Conservation (phyloP, 2,888 invertebrate genomes). For the Drosophila greeni region DNA sequence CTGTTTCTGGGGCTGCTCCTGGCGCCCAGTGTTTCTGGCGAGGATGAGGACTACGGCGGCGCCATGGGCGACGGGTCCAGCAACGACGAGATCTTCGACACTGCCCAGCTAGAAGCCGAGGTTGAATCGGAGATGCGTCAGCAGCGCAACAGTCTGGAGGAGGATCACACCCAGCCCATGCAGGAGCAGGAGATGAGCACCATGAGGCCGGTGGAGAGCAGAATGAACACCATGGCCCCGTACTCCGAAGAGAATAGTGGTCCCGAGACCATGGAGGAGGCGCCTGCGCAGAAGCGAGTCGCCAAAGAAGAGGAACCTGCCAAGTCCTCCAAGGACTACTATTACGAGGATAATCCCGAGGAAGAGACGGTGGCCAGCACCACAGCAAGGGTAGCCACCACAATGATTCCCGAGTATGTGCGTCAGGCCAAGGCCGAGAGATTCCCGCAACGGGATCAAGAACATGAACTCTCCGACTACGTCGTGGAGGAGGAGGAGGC, state of each 20-base stretch:
- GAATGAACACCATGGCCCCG: constrained; percentile 46
- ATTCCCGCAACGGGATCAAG: constrained; percentile 42
- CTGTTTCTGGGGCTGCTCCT: constrained; percentile 40
- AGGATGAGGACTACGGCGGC: constrained; percentile 46
- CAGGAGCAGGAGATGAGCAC: constrained; percentile 28
- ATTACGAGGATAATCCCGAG: constrained; percentile 50
- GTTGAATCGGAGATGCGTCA: constrained; percentile 53
- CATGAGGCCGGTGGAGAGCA: constrained; percentile 24
- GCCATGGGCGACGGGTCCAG: constrained; percentile 9
- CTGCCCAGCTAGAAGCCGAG: constrained; percentile 60
- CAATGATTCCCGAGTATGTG: constrained; percentile 75
- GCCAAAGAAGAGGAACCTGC: constrained; percentile 26
- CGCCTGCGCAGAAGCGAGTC: constrained; percentile 43
- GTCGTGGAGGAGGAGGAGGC: constrained; percentile 58
- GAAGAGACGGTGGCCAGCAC: constrained; percentile 44
- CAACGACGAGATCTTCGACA: constrained; percentile 66
- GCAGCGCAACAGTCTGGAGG: constrained; percentile 56
- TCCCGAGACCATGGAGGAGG: constrained; percentile 46
- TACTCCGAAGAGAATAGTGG: constrained; percentile 45
- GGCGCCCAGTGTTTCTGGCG: background rate
- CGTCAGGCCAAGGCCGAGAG: constrained; percentile 67
- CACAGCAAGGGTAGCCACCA: constrained; percentile 45
- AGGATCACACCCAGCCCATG: constrained; percentile 37
- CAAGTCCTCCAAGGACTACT: constrained; percentile 47
- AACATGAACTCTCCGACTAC: constrained; percentile 51